Evolutionary conservation across 2,888 invertebrate genomes (phyloP).

Genomic region (Hypomecis atomaria): DNA sequence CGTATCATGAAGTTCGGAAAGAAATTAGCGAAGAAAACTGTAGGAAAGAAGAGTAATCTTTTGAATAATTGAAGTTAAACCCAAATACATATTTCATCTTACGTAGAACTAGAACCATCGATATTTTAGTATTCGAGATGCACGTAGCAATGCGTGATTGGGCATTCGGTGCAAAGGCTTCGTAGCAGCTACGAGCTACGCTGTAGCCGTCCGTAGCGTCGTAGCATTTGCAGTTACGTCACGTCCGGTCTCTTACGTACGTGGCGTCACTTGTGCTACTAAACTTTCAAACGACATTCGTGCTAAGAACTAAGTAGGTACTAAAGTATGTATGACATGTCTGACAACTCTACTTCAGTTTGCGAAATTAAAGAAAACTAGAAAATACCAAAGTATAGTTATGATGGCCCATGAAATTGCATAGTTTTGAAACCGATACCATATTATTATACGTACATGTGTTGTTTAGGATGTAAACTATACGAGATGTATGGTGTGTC

Average conservation of each 20-base stretch:
- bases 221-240: slow-evolving; percentile 60
- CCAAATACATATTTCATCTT: neutral
- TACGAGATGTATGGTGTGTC: too few species aligned
- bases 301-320: slow-evolving; percentile 1
- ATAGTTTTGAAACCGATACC: too few species aligned
- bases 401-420: too few species aligned
- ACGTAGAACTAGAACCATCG: neutral
- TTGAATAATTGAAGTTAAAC: neutral
- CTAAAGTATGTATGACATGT: neutral
- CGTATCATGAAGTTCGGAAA: too few species aligned
- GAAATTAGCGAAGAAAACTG: too few species aligned
- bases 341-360: too few species aligned
- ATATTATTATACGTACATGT: too few species aligned
- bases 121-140: slow-evolving; percentile 30
- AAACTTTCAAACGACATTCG: slow-evolving; percentile 30
- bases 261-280: slow-evolving; percentile 59
- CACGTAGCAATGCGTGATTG: slow-evolving; percentile 40
- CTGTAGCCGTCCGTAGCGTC: slow-evolving; percentile 47
- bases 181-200: slow-evolving; percentile 51
- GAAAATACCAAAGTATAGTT: too few species aligned
- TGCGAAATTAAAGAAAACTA: too few species aligned
- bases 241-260: slow-evolving; percentile 64
- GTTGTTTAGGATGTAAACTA: too few species aligned
- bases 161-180: slow-evolving; percentile 39
- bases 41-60: too few species aligned